Conservation (phyloP, 2,113 vertebrate genomes). For the Rhabdomys dilectus region DNA sequence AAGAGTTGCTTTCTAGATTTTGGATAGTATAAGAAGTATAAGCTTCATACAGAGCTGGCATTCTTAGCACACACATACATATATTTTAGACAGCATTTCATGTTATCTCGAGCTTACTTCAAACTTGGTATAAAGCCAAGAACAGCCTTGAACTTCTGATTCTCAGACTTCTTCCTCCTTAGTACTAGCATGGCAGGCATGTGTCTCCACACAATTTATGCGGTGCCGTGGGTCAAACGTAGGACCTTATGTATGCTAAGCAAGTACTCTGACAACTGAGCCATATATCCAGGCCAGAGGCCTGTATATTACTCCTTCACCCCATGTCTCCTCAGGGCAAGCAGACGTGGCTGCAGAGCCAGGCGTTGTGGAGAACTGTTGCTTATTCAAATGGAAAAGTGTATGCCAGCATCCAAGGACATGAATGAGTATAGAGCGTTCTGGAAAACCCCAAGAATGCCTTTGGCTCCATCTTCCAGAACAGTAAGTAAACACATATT, state of each 20-base stretch:
- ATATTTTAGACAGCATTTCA: not conserved
- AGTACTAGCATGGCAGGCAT: not conserved
- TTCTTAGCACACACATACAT: not conserved
- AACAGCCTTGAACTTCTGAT: not conserved
- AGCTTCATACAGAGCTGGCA: not conserved
- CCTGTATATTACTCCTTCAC: accelerated
- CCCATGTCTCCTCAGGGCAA: not conserved
- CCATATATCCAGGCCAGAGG: not conserved
- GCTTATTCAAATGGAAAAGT: conserved; percentile 33
- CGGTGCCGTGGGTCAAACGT: not conserved
- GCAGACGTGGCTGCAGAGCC: not conserved
- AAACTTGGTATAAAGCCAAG: not conserved
- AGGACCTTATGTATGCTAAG: too few species aligned
- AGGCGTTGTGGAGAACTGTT: not conserved
- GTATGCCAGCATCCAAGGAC: not conserved
- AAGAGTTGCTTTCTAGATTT: not conserved
- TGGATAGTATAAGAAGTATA: not conserved
- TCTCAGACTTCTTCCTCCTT: not conserved
- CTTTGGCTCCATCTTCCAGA: conserved; percentile 61
- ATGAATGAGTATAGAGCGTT: conserved; percentile 39
- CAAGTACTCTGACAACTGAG: not conserved
- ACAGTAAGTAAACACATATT: conserved; percentile 63
- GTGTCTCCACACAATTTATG: not conserved
- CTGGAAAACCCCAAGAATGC: conserved; percentile 56
- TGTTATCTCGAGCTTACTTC: not conserved